A percentile compares a stretch with the other conserved stretches of the same genome.
Evolutionary conservation across 1,140 invertebrate genomes (phyloP).

Genomic region (Aphis gossypii): DNA sequence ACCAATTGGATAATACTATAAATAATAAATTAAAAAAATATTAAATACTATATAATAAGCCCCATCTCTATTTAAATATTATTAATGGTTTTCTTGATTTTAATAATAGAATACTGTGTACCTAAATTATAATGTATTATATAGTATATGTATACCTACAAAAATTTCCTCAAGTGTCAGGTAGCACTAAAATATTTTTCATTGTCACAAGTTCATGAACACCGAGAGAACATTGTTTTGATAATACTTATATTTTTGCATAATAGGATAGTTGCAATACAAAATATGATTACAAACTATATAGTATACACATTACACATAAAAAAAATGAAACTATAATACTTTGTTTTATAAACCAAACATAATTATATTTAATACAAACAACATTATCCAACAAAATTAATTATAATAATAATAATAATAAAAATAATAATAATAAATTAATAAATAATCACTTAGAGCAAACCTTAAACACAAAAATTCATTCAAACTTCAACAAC

Average conservation of each 20-base stretch:
- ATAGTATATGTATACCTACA: background rate
- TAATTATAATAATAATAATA: constrained; percentile 9
- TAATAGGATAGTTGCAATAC: background rate
- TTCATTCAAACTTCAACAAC: constrained; percentile 32
- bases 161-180: background rate
- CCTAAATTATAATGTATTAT: too few species aligned
- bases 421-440: background rate
- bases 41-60: too few species aligned
- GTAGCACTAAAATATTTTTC: background rate
- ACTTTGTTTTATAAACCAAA: background rate
- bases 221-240: background rate
- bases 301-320: too few species aligned
- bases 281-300: background rate
- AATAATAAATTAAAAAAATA: too few species aligned
- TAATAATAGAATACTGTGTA: too few species aligned
- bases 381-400: constrained; percentile 9
- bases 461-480: background rate
- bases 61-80: too few species aligned
- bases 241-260: background rate
- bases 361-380: constrained; percentile 32
- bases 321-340: background rate
- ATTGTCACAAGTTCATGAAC: background rate
- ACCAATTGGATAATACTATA: too few species aligned
- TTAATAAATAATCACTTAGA: background rate
- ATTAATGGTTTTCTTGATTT: too few species aligned